Conservation (phyloP, 2,113 vertebrate species). For the Cryptomyrus ogoouensis region DNA sequence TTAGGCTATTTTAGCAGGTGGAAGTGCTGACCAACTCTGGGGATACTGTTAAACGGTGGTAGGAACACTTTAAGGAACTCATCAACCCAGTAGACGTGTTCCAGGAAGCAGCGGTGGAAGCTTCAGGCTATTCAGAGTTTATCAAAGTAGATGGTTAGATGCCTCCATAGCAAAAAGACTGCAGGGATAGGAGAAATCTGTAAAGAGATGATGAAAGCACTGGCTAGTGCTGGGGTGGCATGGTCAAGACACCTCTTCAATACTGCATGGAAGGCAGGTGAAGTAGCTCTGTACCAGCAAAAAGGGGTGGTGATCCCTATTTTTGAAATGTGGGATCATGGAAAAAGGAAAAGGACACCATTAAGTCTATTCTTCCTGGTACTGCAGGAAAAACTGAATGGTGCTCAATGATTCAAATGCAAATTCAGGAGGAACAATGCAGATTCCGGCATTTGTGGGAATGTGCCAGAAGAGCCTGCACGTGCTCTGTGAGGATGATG, state of each 20-base stretch:
- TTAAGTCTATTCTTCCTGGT: too few relatives aligned
- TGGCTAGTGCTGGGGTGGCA: background rate
- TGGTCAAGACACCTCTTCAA: background rate
- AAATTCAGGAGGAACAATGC: background rate
- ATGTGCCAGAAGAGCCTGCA: background rate
- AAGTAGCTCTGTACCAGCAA: background rate
- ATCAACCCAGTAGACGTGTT: background rate
- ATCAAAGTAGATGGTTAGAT: background rate
- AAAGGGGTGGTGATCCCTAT: background rate
- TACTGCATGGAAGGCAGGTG: background rate
- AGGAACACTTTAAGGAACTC: background rate
- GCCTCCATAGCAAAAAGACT: background rate
- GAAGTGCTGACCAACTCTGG: background rate
- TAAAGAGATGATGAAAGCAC: background rate
- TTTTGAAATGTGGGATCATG: background rate
- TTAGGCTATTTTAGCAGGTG: background rate
- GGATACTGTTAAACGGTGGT: background rate
- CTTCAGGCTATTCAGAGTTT: background rate
- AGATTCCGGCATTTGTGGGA: background rate
- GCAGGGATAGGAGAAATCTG: background rate
- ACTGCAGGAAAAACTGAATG: too few relatives aligned
- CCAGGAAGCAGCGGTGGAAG: background rate
- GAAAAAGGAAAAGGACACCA: too few relatives aligned
- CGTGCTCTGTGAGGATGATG: background rate
- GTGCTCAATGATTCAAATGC: background rate